Evolutionary conservation across 2,113 vertebrate species (phyloP).

Genomic region (Phalacrocorax brasilianus): DNA sequence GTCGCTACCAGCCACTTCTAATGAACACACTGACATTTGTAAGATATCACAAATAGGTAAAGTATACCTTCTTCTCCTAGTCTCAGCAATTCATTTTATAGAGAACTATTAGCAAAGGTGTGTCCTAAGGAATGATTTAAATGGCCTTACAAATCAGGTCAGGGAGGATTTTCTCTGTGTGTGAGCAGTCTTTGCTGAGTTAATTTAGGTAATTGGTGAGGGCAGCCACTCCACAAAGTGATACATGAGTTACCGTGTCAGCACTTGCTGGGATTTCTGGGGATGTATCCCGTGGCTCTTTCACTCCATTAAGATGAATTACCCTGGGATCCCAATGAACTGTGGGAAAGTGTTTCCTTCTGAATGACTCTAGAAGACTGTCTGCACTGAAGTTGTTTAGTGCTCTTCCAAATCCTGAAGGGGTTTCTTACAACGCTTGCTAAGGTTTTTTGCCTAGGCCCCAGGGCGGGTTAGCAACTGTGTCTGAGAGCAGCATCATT

Average conservation of each 20-base stretch:
- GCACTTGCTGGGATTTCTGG: slow-evolving; percentile 28
- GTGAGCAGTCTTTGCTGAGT: background rate
- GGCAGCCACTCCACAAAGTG: background rate
- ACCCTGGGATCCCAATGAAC: background rate
- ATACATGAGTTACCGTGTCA: background rate
- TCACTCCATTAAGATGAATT: slow-evolving; percentile 7
- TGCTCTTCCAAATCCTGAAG: background rate
- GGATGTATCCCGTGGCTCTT: background rate
- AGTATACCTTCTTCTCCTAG: background rate
- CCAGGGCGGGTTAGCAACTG: background rate
- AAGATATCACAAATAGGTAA: background rate
- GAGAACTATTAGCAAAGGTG: background rate
- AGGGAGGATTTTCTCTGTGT: background rate
- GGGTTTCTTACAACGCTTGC: background rate
- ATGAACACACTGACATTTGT: background rate
- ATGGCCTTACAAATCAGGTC: background rate
- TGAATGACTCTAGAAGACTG: background rate
- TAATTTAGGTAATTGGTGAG: slow-evolving; percentile 9
- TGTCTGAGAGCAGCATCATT: background rate
- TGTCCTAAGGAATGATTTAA: background rate
- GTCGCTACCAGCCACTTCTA: background rate
- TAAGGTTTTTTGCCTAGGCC: background rate
- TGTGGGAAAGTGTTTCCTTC: background rate
- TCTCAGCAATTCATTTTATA: background rate
- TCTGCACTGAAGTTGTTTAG: background rate